A percentile compares a stretch with the other conserved stretches of the same genome.
Evolutionary conservation across 2,797 vertebrate genomes (phyloP).

Genomic region (Danionella dracula): DNA sequence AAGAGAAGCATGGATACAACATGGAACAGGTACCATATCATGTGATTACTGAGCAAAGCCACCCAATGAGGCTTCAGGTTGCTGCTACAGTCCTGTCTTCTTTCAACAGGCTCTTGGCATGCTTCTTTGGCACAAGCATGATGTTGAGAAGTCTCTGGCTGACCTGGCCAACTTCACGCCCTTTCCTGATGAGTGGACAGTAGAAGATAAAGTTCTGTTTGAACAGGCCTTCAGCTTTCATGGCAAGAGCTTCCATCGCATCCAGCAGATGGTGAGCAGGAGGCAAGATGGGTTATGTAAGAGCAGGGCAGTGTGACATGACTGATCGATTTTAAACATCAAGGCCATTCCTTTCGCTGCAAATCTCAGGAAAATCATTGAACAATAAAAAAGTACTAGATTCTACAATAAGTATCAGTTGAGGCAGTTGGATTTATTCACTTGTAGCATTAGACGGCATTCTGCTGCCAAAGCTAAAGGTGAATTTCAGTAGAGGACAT

Average conservation of each 20-base stretch:
- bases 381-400: too few relatives aligned
- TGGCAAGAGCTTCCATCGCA: conserved; percentile 90
- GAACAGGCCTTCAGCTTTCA: conserved; percentile 95
- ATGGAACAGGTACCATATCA: conserved; percentile 80
- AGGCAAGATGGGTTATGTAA: conserved; percentile 34
- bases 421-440: too few relatives aligned
- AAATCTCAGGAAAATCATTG: too few relatives aligned
- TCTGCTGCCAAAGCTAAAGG: too few relatives aligned
- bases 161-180: conserved; percentile 93
- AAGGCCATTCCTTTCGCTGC: too few relatives aligned
- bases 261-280: conserved; percentile 87
- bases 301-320: conserved; percentile 3
- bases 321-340: too few relatives aligned
- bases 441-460: too few relatives aligned
- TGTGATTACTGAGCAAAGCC: background rate
- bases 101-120: conserved; percentile 81
- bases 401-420: too few relatives aligned
- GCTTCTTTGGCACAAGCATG: conserved; percentile 91
- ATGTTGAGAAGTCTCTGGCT: conserved; percentile 85
- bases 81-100: background rate
- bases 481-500: too few relatives aligned
- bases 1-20: conserved; percentile 92
- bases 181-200: conserved; percentile 89
- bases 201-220: conserved; percentile 91
- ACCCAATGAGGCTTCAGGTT: background rate